Conservation (phyloP, 2,113 vertebrate genomes). For the rat (Rattus norvegicus) region DNA sequence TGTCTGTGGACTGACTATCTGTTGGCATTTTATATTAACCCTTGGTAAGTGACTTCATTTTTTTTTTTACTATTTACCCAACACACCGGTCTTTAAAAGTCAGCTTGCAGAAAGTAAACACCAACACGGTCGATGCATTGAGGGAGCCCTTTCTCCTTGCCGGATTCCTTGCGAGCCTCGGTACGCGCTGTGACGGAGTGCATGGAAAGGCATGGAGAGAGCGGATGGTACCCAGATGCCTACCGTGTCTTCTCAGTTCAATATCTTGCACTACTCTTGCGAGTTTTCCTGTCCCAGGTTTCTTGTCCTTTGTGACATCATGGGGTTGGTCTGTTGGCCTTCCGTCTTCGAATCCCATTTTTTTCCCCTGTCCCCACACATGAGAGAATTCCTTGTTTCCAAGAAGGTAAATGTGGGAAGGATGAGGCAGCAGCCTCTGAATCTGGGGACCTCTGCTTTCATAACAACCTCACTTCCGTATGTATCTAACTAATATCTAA, state of each 20-base stretch:
- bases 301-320: neutral
- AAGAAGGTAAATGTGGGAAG: neutral
- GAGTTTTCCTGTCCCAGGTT: neutral
- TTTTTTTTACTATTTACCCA: slow-evolving; percentile 77
- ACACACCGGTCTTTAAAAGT: slow-evolving; percentile 74
- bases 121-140: neutral
- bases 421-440: neutral
- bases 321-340: neutral
- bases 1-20: slow-evolving; percentile 99
- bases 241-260: neutral
- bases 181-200: slow-evolving; percentile 33
- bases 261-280: neutral
- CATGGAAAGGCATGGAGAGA: slow-evolving; percentile 5
- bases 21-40: slow-evolving; percentile 99
- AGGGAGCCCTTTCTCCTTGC: neutral
- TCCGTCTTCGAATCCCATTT: neutral
- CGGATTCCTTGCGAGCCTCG: slow-evolving; percentile 55
- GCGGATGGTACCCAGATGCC: neutral
- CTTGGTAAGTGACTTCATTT: slow-evolving; percentile 96
- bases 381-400: neutral
- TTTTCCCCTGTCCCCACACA: neutral
- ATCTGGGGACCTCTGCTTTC: neutral
- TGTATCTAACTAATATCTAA: neutral
- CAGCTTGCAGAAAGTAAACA: slow-evolving; percentile 66
- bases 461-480: neutral